These are phyloP conservation scores for Danio kyathit DNA, from an alignment of 2,797 vertebrate genomes.

Conservation along the genomic window DNA sequence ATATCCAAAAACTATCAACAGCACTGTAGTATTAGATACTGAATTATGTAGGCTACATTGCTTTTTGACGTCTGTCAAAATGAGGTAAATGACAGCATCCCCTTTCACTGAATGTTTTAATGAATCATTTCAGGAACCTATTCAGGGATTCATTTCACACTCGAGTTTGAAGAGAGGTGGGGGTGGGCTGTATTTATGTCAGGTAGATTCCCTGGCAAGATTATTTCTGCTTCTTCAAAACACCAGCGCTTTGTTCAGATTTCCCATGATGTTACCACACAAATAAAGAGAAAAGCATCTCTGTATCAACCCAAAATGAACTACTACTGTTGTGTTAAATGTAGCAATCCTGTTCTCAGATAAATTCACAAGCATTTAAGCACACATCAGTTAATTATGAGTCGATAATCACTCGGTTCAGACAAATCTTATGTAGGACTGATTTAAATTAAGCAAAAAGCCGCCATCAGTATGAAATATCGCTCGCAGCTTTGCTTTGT, in stretches of 20 bases:
- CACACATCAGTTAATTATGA: neutral
- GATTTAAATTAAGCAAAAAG: conserved; percentile 6
- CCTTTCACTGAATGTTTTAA: neutral
- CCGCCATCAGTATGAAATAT: neutral
- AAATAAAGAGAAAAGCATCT: too few relatives aligned
- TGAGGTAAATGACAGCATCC: too few relatives aligned
- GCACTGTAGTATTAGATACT: too few relatives aligned
- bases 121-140: too few relatives aligned
- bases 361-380: neutral
- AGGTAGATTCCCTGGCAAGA: neutral
- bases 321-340: neutral
- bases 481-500: conserved; percentile 16
- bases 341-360: neutral
- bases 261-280: neutral
- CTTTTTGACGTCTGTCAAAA: too few relatives aligned
- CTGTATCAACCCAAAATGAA: neutral
- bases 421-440: neutral
- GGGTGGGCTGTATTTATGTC: neutral
- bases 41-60: too few relatives aligned
- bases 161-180: neutral
- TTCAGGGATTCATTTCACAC: neutral
- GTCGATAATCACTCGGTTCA: too few relatives aligned
- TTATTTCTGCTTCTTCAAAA: neutral
- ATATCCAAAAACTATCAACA: too few relatives aligned
- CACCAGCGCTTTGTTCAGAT: neutral